Percentiles rank a stretch among this genome's conserved stretches.
phyloP scores from a whole-genome alignment of 2,888 invertebrate species.

The Geophilus truncorum region DNA sequence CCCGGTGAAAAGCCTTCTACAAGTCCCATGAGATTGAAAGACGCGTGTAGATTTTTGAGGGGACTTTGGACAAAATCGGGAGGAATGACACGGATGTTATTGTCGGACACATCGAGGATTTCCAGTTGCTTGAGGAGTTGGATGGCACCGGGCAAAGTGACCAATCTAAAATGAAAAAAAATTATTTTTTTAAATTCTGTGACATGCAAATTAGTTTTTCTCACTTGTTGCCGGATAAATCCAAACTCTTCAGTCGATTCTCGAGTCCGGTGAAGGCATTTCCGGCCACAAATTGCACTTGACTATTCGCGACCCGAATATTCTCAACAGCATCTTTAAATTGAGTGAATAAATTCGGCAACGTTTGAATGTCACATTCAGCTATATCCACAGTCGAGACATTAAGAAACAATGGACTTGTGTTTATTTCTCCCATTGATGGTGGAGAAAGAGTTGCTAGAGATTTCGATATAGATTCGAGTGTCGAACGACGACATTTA shows the following conservation, averaged over 20 bases:
- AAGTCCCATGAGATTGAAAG: background rate
- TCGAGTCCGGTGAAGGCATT: constrained; percentile 38
- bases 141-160: constrained; percentile 32
- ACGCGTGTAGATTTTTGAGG: background rate
- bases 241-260: constrained; percentile 34
- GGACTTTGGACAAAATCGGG: background rate
- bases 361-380: constrained; percentile 34
- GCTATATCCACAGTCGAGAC: constrained; percentile 34
- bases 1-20: background rate
- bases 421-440: background rate
- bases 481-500: constrained; percentile 33
- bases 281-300: constrained; percentile 32
- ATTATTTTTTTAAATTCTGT: background rate
- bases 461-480: constrained; percentile 33
- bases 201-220: too few species aligned
- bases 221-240: constrained; percentile 36
- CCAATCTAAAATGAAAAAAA: background rate
- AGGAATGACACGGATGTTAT: constrained; percentile 34
- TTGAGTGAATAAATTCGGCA: constrained; percentile 33
- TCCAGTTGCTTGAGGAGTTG: constrained; percentile 36
- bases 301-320: constrained; percentile 36
- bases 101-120: constrained; percentile 36
- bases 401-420: background rate
- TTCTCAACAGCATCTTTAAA: constrained; percentile 30
- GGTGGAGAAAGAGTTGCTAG: constrained; percentile 29